These are phyloP conservation scores for Cyphomyrmex costatus DNA, from an alignment of 1,140 invertebrate genomes.

Conservation along the genomic window DNA sequence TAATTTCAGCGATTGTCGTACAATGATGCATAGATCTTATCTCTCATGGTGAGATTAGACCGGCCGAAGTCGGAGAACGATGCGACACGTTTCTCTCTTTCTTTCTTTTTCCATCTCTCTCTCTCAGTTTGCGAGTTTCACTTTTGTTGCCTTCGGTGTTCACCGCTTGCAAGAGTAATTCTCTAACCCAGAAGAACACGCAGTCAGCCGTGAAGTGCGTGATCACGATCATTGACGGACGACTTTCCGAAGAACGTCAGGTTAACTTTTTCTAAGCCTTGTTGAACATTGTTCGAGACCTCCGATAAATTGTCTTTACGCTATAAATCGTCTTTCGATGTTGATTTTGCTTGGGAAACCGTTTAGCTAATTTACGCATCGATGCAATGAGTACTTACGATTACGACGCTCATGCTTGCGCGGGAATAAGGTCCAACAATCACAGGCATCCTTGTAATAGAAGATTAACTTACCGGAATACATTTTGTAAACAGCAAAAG, in stretches of 20 bases:
- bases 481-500: slow-evolving; percentile 61
- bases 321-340: not conserved
- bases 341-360: slow-evolving; percentile 4
- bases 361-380: slow-evolving; percentile 49
- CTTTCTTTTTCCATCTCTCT: slow-evolving; percentile 8
- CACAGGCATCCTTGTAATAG: slow-evolving; percentile 72
- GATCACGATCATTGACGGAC: slow-evolving; percentile 25
- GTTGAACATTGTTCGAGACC: not conserved
- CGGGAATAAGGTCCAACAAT: slow-evolving; percentile 63
- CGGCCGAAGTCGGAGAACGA: slow-evolving; percentile 58
- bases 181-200: slow-evolving; percentile 42
- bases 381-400: slow-evolving; percentile 30
- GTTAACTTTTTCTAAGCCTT: not conserved
- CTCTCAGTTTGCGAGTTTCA: slow-evolving; percentile 61
- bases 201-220: slow-evolving; percentile 26
- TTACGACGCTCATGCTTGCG: slow-evolving; percentile 16
- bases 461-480: slow-evolving; percentile 75
- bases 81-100: slow-evolving; percentile 11
- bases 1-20: slow-evolving; percentile 55
- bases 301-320: not conserved
- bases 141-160: slow-evolving; percentile 62
- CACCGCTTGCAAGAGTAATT: slow-evolving; percentile 13
- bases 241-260: slow-evolving; percentile 12
- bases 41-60: slow-evolving; percentile 64
- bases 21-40: slow-evolving; percentile 64